These are phyloP conservation scores for Apeira syringaria DNA, from an alignment of 2,888 invertebrate genomes.

Conservation along the genomic window DNA sequence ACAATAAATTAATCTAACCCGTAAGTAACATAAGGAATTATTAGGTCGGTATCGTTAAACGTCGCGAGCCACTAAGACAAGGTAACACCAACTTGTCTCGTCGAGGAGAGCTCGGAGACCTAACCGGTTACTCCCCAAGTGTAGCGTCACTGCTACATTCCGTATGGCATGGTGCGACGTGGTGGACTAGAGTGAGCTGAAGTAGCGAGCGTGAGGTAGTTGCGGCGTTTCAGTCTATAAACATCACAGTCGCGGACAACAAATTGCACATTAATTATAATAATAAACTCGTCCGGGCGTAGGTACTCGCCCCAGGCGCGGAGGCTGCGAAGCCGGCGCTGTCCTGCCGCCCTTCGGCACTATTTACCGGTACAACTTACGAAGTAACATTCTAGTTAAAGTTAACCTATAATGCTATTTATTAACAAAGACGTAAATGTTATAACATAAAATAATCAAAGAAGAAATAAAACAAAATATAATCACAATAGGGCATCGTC, in stretches of 20 bases:
- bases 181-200: constrained; percentile 76
- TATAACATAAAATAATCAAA: constrained; percentile 73
- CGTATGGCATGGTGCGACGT: constrained; percentile 57
- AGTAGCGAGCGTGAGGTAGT: constrained; percentile 80
- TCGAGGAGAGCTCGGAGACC: constrained; percentile 8
- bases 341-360: constrained; percentile 58
- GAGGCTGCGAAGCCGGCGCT: constrained; percentile 48
- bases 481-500: constrained; percentile 71
- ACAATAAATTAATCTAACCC: constrained; percentile 63
- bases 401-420: constrained; percentile 73
- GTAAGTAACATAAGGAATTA: constrained; percentile 67
- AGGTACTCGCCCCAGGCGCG: constrained; percentile 55
- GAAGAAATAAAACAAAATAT: constrained; percentile 74
- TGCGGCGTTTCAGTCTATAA: constrained; percentile 86
- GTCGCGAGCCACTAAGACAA: constrained; percentile 64
- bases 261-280: constrained; percentile 71
- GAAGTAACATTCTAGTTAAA: constrained; percentile 70
- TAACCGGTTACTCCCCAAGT: constrained; percentile 2
- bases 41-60: constrained; percentile 52
- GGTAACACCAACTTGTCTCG: constrained; percentile 50
- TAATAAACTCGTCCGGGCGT: constrained; percentile 70
- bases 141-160: constrained; percentile 15
- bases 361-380: constrained; percentile 59
- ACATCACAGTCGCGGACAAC: constrained; percentile 87
- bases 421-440: constrained; percentile 79